Base-by-base conservation (phyloP, 1,140 invertebrate species). In the Drosophila mayri region DNA sequence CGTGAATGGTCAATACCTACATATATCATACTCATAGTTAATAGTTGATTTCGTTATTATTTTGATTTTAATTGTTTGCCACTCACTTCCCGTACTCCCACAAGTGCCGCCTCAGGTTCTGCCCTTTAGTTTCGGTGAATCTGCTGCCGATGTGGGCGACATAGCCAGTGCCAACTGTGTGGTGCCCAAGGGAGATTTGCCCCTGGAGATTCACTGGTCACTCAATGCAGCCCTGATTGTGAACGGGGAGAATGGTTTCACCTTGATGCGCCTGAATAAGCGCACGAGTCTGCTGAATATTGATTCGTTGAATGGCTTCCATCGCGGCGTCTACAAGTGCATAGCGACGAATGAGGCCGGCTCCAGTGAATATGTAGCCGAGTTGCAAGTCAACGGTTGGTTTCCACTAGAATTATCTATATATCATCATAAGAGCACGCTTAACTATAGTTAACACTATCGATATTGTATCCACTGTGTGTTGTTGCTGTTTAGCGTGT, bases 321-420 rank as follows among this genome's bases (percentile, higher is more conserved):
- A 94, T 84, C 92, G 92, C 28, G 94, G 94, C 37, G 92, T 93
- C 63, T 95, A 94, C 74, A 94, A 93, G 20, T 95, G 94, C 78
- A 91, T 93, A 38, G 95, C 94, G 8, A 92, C 91, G 47, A 95
- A 95, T 90, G 80, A 85, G 43, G 95, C 94, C 22, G 94, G 95
- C 11, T 82, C 81, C 59, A 86, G 93, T 43, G 93, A 93, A 76
- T 93, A 94, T 62, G 93, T 94, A 7, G 93, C 94, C 47, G 85
- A 93, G 76, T 90, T 95, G 57, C 92, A 93, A 78, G 94, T 95
- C 40, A 95, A 95, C 90, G 95, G 95, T 95, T 90, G 82, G 91
- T 87, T 60, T 41, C 10, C 14, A 28, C 18, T 37, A 25, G 4
- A 54, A 40, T 18, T 41, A 49, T 38, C 3, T 38, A 50, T 40